Evolutionary conservation across 2,797 vertebrate genomes (phyloP).

Genomic region (Simalia tracyae): DNA sequence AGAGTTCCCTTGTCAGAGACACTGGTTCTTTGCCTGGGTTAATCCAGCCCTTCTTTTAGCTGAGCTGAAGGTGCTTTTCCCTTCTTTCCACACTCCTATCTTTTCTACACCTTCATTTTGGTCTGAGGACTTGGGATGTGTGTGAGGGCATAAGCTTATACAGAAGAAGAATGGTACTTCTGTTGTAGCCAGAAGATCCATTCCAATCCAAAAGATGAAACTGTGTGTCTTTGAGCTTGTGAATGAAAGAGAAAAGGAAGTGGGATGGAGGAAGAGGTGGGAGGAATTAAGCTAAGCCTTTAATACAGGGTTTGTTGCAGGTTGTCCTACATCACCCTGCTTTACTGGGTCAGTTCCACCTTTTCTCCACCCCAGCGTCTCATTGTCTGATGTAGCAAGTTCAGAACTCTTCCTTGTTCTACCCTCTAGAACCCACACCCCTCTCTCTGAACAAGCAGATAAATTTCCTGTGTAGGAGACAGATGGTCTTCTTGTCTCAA

Average conservation of each 20-base stretch:
- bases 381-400: conserved; percentile 36
- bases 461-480: not conserved
- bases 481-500: conserved; percentile 9
- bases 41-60: too few species aligned
- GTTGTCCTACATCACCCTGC: not conserved
- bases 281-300: conserved; percentile 53
- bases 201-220: conserved; percentile 37
- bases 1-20: not conserved
- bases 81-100: not conserved
- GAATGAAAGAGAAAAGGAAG: conserved; percentile 10
- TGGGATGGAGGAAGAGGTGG: conserved; percentile 35
- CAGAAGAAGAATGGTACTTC: not conserved
- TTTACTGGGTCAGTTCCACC: not conserved
- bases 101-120: not conserved
- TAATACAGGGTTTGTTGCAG: conserved; percentile 44
- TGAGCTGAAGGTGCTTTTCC: not conserved
- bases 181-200: not conserved
- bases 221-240: not conserved
- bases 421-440: conserved; percentile 12
- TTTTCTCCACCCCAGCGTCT: conserved; percentile 38
- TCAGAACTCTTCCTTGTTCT: not conserved
- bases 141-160: not conserved
- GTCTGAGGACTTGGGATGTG: not conserved
- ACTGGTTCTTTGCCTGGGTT: not conserved
- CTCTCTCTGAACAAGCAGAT: not conserved